These are phyloP conservation scores for Coenonympha glycerion DNA, from an alignment of 2,888 invertebrate genomes.

Conservation along the genomic window DNA sequence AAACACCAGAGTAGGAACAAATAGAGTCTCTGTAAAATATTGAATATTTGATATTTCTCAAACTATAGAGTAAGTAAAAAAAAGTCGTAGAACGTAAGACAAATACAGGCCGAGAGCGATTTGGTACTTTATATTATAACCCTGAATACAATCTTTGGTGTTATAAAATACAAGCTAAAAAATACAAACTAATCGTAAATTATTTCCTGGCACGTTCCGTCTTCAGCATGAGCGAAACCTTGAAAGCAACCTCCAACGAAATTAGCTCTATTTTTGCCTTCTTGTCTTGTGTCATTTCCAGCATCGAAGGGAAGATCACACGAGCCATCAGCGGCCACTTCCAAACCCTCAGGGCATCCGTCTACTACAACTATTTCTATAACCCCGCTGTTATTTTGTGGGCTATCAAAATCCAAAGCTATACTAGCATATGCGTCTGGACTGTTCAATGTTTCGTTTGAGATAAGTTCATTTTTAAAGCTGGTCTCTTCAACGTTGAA, in stretches of 20 bases:
- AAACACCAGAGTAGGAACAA: no score
- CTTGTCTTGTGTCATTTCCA: not conserved
- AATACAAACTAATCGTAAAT: slow-evolving; percentile 9
- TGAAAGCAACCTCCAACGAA: slow-evolving; percentile 8
- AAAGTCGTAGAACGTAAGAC: no score
- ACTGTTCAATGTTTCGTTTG: no score
- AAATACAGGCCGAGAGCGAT: no score
- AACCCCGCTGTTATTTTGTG: not conserved
- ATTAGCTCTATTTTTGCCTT: slow-evolving; percentile 1
- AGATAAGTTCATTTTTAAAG: not conserved
- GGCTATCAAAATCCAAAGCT: not conserved
- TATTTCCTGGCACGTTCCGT: slow-evolving; percentile 14
- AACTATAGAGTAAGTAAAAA: no score
- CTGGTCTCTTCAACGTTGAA: not conserved
- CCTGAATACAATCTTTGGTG: no score
- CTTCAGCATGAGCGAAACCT: slow-evolving; percentile 1
- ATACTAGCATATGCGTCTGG: not conserved
- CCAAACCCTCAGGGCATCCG: slow-evolving; percentile 8
- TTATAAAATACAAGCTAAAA: no score
- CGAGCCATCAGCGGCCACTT: not conserved
- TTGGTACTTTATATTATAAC: no score
- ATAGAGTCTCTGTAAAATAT: no score
- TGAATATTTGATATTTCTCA: no score
- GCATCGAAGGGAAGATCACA: not conserved
- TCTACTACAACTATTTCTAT: not conserved